Base-by-base conservation (phyloP, 2,113 vertebrate genomes). In the Hemiscyllium ocellatum region DNA sequence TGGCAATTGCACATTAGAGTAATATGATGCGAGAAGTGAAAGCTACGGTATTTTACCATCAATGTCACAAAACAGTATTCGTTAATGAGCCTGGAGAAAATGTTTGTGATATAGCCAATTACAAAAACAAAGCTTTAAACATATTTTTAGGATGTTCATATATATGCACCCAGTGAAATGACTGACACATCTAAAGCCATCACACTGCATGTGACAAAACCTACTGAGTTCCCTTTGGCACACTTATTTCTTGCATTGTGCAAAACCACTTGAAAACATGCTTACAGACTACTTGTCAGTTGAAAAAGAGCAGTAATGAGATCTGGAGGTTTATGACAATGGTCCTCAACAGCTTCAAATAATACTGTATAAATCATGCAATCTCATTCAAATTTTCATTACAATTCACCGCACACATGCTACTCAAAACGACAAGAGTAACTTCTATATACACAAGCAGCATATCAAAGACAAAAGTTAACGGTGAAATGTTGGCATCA, bases 321-420 rank as follows among this genome's bases (percentile, higher is more conserved):
- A 95, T 95, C 94, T 95, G 68, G 94, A 69, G 69, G 50, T 95
- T 61, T 72, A 69, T 95, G 94, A 95, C 94, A 95, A 95, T 95
- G 47, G 47, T 95, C 68, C 94, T 95, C 69, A 95, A 52, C 69
- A 52, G 68, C 94, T 95, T 95, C 94, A 95, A 95, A 95, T 95
- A 95, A 95, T 95, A 95, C 94, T 95, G 68, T 95, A 50, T 72
- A 95, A 72, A 95, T 95, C 93, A 95, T 95, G 93, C 93, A 95
- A 95, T 95, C 94, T 72, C 94, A 52, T 95, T 95, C 94, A 95
- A 72, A 95, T 95, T 95, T 95, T 4, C 50, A 95, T 29, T 72
- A 69, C 69, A 95, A 76, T 72, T 95, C 72, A 95, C 69, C 52
- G 72, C 72, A 69, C 42, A 15, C 8, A 15, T 24, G 52, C 29